Conservation (phyloP, 1,140 invertebrate species). For the Lordiphosa stackelbergi region DNA sequence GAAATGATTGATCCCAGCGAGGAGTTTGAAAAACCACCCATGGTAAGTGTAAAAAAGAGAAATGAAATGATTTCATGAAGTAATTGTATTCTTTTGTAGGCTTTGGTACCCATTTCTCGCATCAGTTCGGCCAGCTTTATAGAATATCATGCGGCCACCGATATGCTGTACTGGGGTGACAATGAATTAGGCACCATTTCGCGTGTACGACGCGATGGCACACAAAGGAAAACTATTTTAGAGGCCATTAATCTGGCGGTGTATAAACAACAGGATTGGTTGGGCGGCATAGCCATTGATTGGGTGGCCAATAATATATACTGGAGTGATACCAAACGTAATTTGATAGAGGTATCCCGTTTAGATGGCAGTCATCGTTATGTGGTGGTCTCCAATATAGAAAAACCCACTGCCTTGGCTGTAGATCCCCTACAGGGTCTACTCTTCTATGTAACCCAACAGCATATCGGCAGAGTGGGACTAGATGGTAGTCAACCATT, state of each 20-base stretch:
- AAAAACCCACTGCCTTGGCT: slow-evolving; percentile 83
- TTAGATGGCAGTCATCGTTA: slow-evolving; percentile 89
- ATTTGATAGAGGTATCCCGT: slow-evolving; percentile 90
- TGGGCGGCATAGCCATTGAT: slow-evolving; percentile 85
- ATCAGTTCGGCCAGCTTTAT: slow-evolving; percentile 86
- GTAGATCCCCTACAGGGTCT: slow-evolving; percentile 82
- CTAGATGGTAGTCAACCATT: slow-evolving; percentile 84
- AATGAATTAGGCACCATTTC: slow-evolving; percentile 85
- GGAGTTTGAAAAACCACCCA: slow-evolving; percentile 40
- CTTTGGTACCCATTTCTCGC: slow-evolving; percentile 87
- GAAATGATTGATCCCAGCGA: slow-evolving; percentile 76
- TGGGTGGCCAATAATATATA: slow-evolving; percentile 93
- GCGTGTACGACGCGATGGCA: slow-evolving; percentile 87
- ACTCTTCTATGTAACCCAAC: slow-evolving; percentile 91
- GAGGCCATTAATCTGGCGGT: slow-evolving; percentile 78
- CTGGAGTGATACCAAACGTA: slow-evolving; percentile 92
- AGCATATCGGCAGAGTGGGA: slow-evolving; percentile 86
- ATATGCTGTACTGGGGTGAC: slow-evolving; percentile 90
- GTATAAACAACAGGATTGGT: slow-evolving; percentile 68
- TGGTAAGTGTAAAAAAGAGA: slow-evolving; percentile 27
- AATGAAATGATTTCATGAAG: background rate
- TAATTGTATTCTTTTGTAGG: slow-evolving; percentile 47
- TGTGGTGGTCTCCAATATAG: slow-evolving; percentile 85
- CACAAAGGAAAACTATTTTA: slow-evolving; percentile 80
- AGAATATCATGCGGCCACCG: slow-evolving; percentile 85